Conservation (phyloP, 2,113 vertebrate genomes). For the Sula dactylatra region DNA sequence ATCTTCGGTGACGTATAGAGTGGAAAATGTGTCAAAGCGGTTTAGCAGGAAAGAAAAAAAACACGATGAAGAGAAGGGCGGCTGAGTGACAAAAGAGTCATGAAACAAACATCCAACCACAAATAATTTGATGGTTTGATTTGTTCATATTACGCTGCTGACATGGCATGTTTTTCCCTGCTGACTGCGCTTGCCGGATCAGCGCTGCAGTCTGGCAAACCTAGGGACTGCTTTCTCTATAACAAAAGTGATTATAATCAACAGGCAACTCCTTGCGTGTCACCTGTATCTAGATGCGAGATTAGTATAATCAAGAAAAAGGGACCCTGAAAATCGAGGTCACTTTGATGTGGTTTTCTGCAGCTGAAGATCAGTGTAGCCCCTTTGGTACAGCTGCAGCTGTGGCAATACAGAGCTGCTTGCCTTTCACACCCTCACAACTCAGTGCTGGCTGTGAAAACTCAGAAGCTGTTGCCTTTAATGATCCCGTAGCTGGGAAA, state of each 20-base stretch:
- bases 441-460: neutral
- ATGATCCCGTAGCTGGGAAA: neutral
- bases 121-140: slow-evolving; percentile 38
- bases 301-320: neutral
- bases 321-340: neutral
- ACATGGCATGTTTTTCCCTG: neutral
- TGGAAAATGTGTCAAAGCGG: slow-evolving; percentile 2
- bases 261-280: neutral
- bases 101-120: slow-evolving; percentile 61
- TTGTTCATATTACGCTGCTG: slow-evolving; percentile 2
- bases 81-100: slow-evolving; percentile 34
- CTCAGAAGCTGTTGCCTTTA: neutral
- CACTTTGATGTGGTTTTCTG: neutral
- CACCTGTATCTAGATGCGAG: fast-evolving
- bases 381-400: neutral
- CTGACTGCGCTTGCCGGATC: neutral
- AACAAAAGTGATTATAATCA: neutral
- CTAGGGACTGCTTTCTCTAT: neutral
- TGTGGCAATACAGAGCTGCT: neutral
- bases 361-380: neutral
- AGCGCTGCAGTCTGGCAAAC: neutral
- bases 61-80: neutral
- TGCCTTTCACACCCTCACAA: neutral
- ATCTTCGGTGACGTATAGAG: neutral
- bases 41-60: neutral